Percentiles rank a stretch among this genome's conserved stretches.
Conservation (phyloP, 1,140 invertebrate species). For the Dolichoris vasculosae region DNA sequence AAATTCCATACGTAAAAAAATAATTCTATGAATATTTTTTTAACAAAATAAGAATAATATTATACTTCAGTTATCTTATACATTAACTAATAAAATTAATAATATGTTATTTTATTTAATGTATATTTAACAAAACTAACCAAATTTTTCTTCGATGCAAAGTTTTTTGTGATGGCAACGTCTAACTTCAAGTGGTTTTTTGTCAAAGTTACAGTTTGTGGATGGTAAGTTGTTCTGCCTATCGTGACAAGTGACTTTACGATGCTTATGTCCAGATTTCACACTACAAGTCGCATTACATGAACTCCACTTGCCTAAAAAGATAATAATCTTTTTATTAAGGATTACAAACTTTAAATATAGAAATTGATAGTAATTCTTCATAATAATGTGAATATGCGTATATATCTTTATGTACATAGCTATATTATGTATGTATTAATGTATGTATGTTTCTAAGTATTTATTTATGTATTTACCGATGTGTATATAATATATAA, state of each 20-base stretch:
- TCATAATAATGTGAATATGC: background rate
- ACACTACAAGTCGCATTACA: slow-evolving; percentile 65
- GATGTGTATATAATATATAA: too few relatives aligned
- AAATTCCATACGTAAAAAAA: too few relatives aligned
- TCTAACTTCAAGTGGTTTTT: slow-evolving; percentile 61
- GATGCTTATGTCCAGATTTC: slow-evolving; percentile 61
- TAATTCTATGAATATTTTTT: too few relatives aligned
- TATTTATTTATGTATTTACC: too few relatives aligned
- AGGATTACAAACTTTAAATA: background rate
- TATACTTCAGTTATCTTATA: too few relatives aligned
- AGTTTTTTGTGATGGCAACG: slow-evolving; percentile 64
- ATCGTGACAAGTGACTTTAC: slow-evolving; percentile 63
- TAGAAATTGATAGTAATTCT: background rate
- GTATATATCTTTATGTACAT: too few relatives aligned
- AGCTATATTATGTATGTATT: too few relatives aligned
- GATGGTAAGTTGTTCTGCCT: slow-evolving; percentile 60
- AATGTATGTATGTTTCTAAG: too few relatives aligned
- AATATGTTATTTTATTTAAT: too few relatives aligned
- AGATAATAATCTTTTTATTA: background rate
- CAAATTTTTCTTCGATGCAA: slow-evolving; percentile 62
- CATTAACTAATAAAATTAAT: too few relatives aligned
- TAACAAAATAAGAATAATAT: too few relatives aligned
- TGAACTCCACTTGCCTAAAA: slow-evolving; percentile 63
- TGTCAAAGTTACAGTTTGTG: slow-evolving; percentile 62
- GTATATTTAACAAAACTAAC: slow-evolving; percentile 52